Base-by-base conservation (phyloP, 2,113 vertebrate genomes). In the Dasyurus viverrinus region DNA sequence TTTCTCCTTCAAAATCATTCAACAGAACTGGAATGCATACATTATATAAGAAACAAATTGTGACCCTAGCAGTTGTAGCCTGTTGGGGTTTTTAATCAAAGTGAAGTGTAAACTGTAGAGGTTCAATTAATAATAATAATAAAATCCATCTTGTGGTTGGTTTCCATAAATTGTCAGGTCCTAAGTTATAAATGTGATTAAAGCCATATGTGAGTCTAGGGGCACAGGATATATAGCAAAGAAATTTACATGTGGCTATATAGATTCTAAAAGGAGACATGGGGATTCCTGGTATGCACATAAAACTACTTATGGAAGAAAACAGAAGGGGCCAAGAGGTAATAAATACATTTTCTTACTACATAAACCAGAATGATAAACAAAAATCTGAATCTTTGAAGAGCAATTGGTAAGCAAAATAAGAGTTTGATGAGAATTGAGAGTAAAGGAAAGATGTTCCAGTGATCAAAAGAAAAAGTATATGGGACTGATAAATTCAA, bases 341-440 rank as follows among this genome's bases (percentile, higher is more conserved):
- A 95, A 95, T 97, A 96, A 98, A 96, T 91, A 95, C 36, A 90
- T 30, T 94, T 96, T 94, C 96, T 95, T 94, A 95, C 92, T 90
- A 91, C 26, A 36, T 53, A 76, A 94, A 97, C 46, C 0, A 94
- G 27, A 22, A 90, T 94, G 84, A 97, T 95, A 95, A 97, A 95
- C 94, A 96, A 52, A 84, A 84, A 96, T 93, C 84, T 95, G 91
- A 97, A 94, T 47, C 91, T 55, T 91, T 95, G 50, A 68, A 94
- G 93, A 94, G 47, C 53, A 90, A 54, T 46, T 53, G 30, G 92
- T 23, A 93, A 42, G 27, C 90, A 91, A 94, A 60, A 92, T 48
- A 24, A 90, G 23, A 25, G 3, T 91, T 92, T 24, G 92, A 26
- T 47, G 60, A 25, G 54, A 91, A 54, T 84, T 19, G 9, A 48